Conservation (phyloP, 1,140 invertebrate species). For the Drosophila cardini region DNA sequence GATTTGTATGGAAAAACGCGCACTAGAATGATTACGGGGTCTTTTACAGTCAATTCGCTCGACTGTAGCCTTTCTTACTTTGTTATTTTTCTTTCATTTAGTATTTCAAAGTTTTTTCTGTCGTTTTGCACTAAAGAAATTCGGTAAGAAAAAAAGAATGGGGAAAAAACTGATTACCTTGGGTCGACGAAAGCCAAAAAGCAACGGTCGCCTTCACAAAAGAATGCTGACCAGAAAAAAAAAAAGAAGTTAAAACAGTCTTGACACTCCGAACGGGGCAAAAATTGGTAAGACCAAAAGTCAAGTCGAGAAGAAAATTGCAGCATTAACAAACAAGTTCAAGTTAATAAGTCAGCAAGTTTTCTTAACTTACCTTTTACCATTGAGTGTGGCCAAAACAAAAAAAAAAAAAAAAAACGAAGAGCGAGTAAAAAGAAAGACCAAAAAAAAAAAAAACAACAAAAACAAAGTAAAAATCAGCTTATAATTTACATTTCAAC, state of each 20-base stretch:
- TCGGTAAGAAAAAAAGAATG: slow-evolving; percentile 36
- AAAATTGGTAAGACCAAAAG: slow-evolving; percentile 56
- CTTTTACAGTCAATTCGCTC: no score
- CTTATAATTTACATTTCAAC: slow-evolving; percentile 47
- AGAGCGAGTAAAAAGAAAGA: slow-evolving; percentile 5
- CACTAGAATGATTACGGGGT: no score
- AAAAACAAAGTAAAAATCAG: slow-evolving; percentile 14
- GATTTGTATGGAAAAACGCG: no score
- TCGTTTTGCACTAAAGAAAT: slow-evolving; percentile 31
- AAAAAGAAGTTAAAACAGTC: slow-evolving; percentile 47
- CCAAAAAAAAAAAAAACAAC: not conserved
- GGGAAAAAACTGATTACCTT: slow-evolving; percentile 63
- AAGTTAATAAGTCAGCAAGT: slow-evolving; percentile 77
- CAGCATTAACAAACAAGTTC: slow-evolving; percentile 74
- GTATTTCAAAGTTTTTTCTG: slow-evolving; percentile 3
- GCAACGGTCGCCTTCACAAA: slow-evolving; percentile 66
- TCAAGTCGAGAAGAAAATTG: slow-evolving; percentile 64
- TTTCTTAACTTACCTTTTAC: slow-evolving; percentile 46
- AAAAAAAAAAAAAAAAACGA: not conserved
- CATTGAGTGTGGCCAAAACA: slow-evolving; percentile 35
- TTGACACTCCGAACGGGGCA: slow-evolving; percentile 29
- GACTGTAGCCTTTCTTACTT: no score
- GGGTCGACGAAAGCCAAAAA: slow-evolving; percentile 55
- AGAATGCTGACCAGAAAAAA: slow-evolving; percentile 69
- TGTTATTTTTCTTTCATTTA: not conserved